These are phyloP conservation scores for Nemopilema nomurai DNA, from an alignment of 30 jellyfish, hydroid and myxozoan genomes.

Conservation along the genomic window DNA sequence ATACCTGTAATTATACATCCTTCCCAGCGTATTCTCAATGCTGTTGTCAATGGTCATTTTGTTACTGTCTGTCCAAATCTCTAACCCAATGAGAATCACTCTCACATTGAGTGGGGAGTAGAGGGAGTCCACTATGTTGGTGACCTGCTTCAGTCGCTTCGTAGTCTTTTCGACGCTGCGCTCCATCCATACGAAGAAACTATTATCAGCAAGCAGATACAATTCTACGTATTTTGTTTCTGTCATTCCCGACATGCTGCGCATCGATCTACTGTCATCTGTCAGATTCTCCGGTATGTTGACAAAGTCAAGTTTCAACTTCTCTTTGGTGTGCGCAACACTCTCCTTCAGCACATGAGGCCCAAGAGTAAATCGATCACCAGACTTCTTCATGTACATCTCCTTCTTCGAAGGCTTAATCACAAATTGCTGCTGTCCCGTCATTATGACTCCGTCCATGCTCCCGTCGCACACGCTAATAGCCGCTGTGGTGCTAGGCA, in stretches of 20 bases:
- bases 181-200: conserved; percentile 32
- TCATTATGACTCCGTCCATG: conserved; percentile 37
- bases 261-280: neutral
- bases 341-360: conserved; percentile 40
- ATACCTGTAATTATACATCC: conserved; percentile 42
- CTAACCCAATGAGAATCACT: conserved; percentile 57
- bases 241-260: neutral
- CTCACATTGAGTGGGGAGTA: conserved; percentile 55
- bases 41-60: conserved; percentile 11
- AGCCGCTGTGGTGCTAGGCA: conserved; percentile 18
- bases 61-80: conserved; percentile 63
- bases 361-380: conserved; percentile 23
- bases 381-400: neutral
- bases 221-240: conserved; percentile 68
- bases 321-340: neutral
- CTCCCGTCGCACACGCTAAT: conserved; percentile 43
- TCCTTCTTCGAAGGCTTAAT: conserved; percentile 18
- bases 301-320: conserved; percentile 11
- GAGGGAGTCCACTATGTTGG: conserved; percentile 46
- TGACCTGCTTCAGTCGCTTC: conserved; percentile 51
- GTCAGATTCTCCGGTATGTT: neutral
- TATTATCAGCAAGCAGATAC: conserved; percentile 64
- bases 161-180: conserved; percentile 30
- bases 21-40: conserved; percentile 15
- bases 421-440: conserved; percentile 8